Conservation (phyloP, 2,888 invertebrate genomes). For the Synergus itoensis region DNA sequence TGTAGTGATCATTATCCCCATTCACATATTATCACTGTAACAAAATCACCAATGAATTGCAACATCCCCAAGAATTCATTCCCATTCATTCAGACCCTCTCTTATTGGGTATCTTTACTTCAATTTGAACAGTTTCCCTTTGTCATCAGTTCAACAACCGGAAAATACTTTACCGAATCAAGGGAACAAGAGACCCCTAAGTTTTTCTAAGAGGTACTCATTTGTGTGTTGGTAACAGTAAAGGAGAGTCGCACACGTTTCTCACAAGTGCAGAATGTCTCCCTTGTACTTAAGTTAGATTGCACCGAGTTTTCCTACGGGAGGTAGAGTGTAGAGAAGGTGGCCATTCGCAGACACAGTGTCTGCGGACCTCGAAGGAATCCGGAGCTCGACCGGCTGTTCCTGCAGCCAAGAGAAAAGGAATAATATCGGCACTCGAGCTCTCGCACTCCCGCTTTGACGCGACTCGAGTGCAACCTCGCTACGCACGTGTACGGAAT, state of each 20-base stretch:
- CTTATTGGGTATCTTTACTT: neutral
- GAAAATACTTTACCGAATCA: neutral
- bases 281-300: neutral
- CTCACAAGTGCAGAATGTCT: neutral
- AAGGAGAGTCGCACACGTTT: neutral
- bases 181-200: neutral
- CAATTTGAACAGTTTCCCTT: neutral
- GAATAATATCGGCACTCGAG: constrained; percentile 32
- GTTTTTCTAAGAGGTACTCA: neutral
- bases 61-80: neutral
- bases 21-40: neutral
- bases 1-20: neutral
- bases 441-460: constrained; percentile 26
- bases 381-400: constrained; percentile 20
- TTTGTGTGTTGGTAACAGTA: neutral
- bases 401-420: constrained; percentile 33
- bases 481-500: constrained; percentile 21
- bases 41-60: neutral
- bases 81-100: neutral
- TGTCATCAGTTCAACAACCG: constrained; percentile 2
- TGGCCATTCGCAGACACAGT: constrained; percentile 33
- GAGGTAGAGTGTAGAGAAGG: neutral
- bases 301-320: neutral
- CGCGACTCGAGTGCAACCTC: constrained; percentile 14
- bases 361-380: constrained; percentile 34